These are phyloP conservation scores for Caradrina clavipalpis DNA, from an alignment of 2,888 invertebrate genomes.

Conservation along the genomic window DNA sequence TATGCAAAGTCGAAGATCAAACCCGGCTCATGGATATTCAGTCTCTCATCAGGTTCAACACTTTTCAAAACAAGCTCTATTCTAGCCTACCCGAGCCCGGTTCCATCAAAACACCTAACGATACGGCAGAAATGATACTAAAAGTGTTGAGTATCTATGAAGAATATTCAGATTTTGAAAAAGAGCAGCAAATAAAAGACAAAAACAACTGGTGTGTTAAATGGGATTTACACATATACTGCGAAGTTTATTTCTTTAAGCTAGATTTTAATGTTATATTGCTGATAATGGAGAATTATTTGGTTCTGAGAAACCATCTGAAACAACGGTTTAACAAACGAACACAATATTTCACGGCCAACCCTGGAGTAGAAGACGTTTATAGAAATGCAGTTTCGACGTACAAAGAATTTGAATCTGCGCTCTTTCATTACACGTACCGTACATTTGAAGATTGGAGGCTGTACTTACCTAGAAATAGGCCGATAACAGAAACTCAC, in stretches of 20 bases:
- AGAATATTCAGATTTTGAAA: constrained; percentile 17
- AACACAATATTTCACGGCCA: not conserved
- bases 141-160: constrained; percentile 29
- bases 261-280: constrained; percentile 46
- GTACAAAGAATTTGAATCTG: constrained; percentile 46
- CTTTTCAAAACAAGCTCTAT: constrained; percentile 33
- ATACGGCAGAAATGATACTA: not conserved
- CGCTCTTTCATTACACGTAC: constrained; percentile 50
- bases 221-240: not conserved
- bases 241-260: constrained; percentile 47
- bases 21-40: not conserved
- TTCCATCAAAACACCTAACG: not conserved
- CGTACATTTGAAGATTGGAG: constrained; percentile 46
- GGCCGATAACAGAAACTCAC: not conserved
- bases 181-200: too few species aligned
- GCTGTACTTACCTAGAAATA: constrained; percentile 33
- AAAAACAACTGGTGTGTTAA: not conserved
- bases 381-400: not conserved
- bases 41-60: constrained; percentile 25
- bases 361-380: not conserved
- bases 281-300: constrained; percentile 45
- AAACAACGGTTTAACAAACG: constrained; percentile 7
- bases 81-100: not conserved
- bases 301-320: constrained; percentile 34
- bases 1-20: not conserved